These are phyloP conservation scores for mouse (Mus musculus) DNA, from an alignment of 2,113 vertebrate species.

Conservation along the genomic window GRCm39 chr2:166154001-166154500, in stretches of 20 bases:
- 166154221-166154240: neutral
- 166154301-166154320: neutral
- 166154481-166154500: neutral
- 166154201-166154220: neutral
- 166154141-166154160: neutral
- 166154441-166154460: neutral
- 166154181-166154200: neutral
- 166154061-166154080: neutral
- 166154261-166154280: constrained; percentile 11
- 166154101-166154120: too few species aligned
- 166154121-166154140: too few species aligned
- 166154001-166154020: neutral
- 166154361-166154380: neutral
- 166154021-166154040: neutral
- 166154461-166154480: neutral
- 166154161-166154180: neutral
- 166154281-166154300: neutral
- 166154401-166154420: neutral
- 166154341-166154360: neutral
- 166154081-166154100: neutral
- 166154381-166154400: neutral
- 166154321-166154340: neutral
- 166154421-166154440: neutral
- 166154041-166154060: neutral
- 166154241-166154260: constrained; percentile 6